Base-by-base conservation (phyloP, 35 echinoderm and acorn worm species). In the Ptychodera flava region DNA sequence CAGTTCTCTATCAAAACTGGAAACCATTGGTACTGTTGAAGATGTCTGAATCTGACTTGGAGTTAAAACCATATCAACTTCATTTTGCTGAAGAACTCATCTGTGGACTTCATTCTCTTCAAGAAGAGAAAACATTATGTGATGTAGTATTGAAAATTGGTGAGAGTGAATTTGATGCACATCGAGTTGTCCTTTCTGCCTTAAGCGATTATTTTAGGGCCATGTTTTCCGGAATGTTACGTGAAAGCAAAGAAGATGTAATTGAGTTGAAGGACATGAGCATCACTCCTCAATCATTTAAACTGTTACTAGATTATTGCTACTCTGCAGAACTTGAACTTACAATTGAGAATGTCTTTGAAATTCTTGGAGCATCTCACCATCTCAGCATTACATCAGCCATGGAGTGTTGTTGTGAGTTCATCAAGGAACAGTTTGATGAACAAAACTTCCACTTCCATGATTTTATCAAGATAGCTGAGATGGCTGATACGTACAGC, bases 381-480 rank as follows among this genome's bases (percentile, higher is more conserved):
- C 89, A 91, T 79, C 80, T 91, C 16, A 77, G 75, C 35, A 75
- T 91, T 10, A 36, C 35, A 1, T 36, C 80, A 36, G 89, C 89
- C 16, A 80, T 86, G 1, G 79, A 85, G 0, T 33, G 77, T 28
- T 91, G 89, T 77, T 32, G 85, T 27, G 77, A 78, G 37, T 91
- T 80, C 34, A 86, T 91, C 31, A 78, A 86, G 22, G 77, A 86
- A 6, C 81, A 36, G 31, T 91, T 91, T 33, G 6, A 80, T 35
- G 45, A 91, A 53, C 77, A 77, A 16, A 34, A 86, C 30, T 85
- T 91, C 12, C 29, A 85, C 33, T 91, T 86, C 29, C 83, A 84
- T 0, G 89, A 91, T 33, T 91, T 81, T 85, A 77, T 86, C 30
- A 91, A 91, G 79, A 91, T 91, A 15, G 78, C 89, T 0, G 85